Conservation (phyloP, 2,797 vertebrate genomes). For the Microcaecilia unicolor region DNA sequence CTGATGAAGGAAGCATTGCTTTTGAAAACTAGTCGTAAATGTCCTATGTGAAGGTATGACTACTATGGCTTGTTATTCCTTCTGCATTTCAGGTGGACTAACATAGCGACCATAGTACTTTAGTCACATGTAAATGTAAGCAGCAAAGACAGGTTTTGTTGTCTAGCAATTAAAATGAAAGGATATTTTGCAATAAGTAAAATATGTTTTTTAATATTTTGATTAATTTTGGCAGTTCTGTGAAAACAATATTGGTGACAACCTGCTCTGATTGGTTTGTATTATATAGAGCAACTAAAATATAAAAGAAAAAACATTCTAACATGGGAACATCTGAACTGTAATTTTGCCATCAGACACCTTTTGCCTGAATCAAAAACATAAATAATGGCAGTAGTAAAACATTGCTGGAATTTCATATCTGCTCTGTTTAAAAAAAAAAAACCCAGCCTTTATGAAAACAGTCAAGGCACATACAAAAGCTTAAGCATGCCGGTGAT, state of each 20-base stretch:
- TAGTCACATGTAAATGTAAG: conserved; percentile 26
- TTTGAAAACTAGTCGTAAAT: no score
- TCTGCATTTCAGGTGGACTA: no score
- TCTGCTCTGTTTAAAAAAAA: conserved; percentile 11
- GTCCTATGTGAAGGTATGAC: no score
- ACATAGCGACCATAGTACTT: conserved; percentile 46
- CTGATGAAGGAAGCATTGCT: no score
- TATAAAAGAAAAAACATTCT: conserved; percentile 17
- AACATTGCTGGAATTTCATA: background rate
- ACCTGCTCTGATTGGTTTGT: conserved; percentile 26
- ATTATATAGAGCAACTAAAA: conserved; percentile 15
- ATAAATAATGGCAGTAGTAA: conserved; percentile 8
- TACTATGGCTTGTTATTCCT: no score
- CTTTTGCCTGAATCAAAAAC: conserved; percentile 3
- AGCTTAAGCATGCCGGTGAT: no score
- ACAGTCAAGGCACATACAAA: no score
- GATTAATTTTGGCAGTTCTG: conserved; percentile 26
- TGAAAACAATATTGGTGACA: conserved; percentile 23
- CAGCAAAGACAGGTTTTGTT: conserved; percentile 35
- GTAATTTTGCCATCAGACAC: background rate
- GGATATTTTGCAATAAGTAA: conserved; percentile 54
- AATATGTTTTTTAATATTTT: conserved; percentile 36
- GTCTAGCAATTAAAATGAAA: conserved; percentile 28
- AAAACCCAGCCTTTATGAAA: no score
- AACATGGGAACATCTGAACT: conserved; percentile 12